Base-by-base conservation (phyloP, 1,140 invertebrate genomes). In the Macrocentrus cingulum region DNA sequence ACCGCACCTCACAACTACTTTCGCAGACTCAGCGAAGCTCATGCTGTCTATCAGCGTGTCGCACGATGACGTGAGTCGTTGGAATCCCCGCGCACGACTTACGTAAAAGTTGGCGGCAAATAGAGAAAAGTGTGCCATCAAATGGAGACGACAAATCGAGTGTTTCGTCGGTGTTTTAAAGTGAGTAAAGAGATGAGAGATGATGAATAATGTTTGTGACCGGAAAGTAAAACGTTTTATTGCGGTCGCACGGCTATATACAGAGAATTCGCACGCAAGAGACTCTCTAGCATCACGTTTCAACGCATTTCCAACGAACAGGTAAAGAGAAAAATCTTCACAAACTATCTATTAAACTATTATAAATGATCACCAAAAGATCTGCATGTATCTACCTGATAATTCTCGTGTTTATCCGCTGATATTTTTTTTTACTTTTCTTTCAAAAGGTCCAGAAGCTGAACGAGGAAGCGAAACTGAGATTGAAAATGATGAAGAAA, bases 1-100 rank as follows among this genome's bases (percentile, higher is more conserved):
- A 74, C 71, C 71, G 72, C 72, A 53, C 67, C 71, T 74, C 58
- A 57, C 57, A 25, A 45, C 37, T 64, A 73, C 72, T 76, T 75
- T 75, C 69, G 64, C 70, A n/a, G 63, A 56, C 19, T 37, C 50
- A 22, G 37, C 19, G 29, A 34, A 7, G 29, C 6, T 34, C 29
- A 2, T 15, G 15, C 37, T 39, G 37, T n/a, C 37, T 13, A 39
- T 39, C 37, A 11, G n/a, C 42, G 32, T 22, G 34, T 13, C 18
- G 25, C 25, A 29, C 29, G 53, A 55, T 45, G 53, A 54, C 52
- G 52, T 23, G 36, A 42, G 39, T 25, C 13, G 7, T 22, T 41
- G 23, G 25, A 55, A 46, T 36, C 25, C 41, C 53, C 46, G 15
- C n/a, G 15, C 15, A 37, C 13, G 22, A 3, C 51, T 42, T 44